Conservation (phyloP, 2,113 vertebrate genomes). For the Brachyhypopomus occidentalis region DNA sequence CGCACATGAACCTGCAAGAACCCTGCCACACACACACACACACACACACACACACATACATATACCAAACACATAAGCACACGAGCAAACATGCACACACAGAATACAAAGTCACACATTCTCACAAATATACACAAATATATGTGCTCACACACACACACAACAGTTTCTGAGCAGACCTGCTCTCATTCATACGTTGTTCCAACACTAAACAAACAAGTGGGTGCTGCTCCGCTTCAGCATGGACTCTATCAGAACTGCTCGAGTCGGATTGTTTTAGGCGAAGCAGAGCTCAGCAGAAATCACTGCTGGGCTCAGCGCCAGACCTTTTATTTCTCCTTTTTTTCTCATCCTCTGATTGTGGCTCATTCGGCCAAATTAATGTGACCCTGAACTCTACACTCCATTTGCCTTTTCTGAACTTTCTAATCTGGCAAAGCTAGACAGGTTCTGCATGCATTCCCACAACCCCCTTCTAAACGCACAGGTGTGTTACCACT, state of each 20-base stretch:
- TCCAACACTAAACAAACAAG: neutral
- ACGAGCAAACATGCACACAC: too few relatives aligned
- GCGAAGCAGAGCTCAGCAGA: neutral
- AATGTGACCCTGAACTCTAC: too few relatives aligned
- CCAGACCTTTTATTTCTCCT: neutral
- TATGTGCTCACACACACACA: neutral
- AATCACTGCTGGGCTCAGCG: neutral
- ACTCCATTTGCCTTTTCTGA: neutral
- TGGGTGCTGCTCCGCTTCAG: neutral
- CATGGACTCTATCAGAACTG: neutral
- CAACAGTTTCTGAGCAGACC: neutral
- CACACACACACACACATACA: too few relatives aligned
- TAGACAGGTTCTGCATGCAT: too few relatives aligned
- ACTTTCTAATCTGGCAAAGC: neutral
- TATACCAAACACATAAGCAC: too few relatives aligned
- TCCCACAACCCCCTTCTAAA: too few relatives aligned
- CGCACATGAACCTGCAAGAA: slow-evolving; percentile 14
- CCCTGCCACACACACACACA: too few relatives aligned
- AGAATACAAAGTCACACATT: neutral
- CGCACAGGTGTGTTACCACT: too few relatives aligned
- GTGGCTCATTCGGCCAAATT: neutral
- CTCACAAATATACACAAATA: neutral
- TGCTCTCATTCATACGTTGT: neutral
- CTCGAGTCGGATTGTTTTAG: neutral
- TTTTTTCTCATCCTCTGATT: slow-evolving; percentile 6